Evolutionary conservation across 2,888 invertebrate genomes (phyloP), one percentile per base, ranked within the genome.

Genomic region (Rhamnusium bicolor): DNA sequence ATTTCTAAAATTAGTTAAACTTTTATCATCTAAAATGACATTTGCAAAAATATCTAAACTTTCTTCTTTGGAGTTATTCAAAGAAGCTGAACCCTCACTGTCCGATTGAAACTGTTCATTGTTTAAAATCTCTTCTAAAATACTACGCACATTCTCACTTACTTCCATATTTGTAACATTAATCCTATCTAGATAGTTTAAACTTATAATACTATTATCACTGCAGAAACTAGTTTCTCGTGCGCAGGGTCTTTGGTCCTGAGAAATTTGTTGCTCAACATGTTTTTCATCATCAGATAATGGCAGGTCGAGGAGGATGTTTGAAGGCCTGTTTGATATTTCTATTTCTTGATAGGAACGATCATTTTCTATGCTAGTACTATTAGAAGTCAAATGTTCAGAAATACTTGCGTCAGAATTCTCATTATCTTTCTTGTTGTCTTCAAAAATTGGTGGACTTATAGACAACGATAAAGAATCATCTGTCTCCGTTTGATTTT

Each of bases 281-380:
- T 40, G 40, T n/a, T 79, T 80, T 21, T 79, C 73, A n/a, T 78
- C 75, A 27, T 73, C 75, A 1, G 75, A 67, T 58, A 32, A 32
- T 7, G 19, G 56, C 14, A 78, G 68, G 71, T 79, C 80, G 27
- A 79, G 72, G 8, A 80, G 60, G 40, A 80, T 18, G 76, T 67
- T 10, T 77, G 74, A 75, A 32, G 83, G 83, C 54, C 84, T 77
- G 72, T 85, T 84, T 10, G 81, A 81, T 66, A 88, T 82, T 79
- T 86, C 85, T 27, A 89, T 87, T 84, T 89, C 89, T 71, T 87
- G 86, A 68, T 86, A 81, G 0, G 88, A 88, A 32, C 88, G 80
- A 78, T 89, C 89, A 78, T 88, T 86, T 82, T 88, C 88, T 12
- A 87, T 71, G 74, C 87, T 87, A 7, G 63, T 78, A 60, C 69